phyloP scores from a whole-genome alignment of 2,113 vertebrate genomes.

The Laterallus jamaicensis region DNA sequence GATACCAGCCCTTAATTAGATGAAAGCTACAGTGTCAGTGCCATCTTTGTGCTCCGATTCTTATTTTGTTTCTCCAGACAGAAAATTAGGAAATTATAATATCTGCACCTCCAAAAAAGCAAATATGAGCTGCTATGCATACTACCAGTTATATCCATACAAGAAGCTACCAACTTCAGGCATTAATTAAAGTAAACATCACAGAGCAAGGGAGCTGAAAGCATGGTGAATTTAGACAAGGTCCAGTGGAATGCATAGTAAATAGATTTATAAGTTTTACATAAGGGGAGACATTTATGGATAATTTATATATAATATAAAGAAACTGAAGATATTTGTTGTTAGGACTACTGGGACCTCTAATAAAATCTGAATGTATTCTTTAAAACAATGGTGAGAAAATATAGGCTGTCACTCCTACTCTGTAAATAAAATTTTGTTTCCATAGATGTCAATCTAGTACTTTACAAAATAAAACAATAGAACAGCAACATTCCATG shows the following conservation, averaged over 20 bases:
- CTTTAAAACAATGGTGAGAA: neutral
- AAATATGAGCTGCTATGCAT: neutral
- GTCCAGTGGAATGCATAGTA: fast-evolving
- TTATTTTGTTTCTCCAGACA: neutral
- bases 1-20: neutral
- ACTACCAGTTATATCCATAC: neutral
- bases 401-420: neutral
- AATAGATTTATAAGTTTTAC: neutral
- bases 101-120: neutral
- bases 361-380: neutral
- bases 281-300: neutral
- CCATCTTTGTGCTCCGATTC: neutral
- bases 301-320: neutral
- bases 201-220: neutral
- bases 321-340: neutral
- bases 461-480: neutral
- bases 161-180: neutral
- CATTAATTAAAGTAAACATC: neutral
- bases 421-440: neutral
- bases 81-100: neutral
- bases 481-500: neutral
- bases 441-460: neutral
- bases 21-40: neutral
- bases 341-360: neutral
- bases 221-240: neutral